Evolutionary conservation across 2,113 vertebrate species (phyloP).

Genomic region (Eira barbara): DNA sequence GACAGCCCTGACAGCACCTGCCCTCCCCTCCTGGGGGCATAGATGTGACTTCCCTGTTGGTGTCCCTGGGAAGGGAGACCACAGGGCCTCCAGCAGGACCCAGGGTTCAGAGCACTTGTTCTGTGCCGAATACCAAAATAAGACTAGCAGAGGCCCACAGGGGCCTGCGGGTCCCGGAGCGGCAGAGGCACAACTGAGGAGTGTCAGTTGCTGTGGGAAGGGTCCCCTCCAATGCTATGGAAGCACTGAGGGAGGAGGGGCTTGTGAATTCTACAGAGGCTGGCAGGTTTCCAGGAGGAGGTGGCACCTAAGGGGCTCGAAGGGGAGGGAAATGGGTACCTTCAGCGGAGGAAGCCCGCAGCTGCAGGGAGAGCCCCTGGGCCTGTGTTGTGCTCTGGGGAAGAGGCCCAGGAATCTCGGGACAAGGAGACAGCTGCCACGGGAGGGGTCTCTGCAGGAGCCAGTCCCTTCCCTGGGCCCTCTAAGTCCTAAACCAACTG

Average conservation of each 20-base stretch:
- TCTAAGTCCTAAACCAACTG: neutral
- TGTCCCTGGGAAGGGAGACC: neutral
- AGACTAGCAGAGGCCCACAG: too few relatives aligned
- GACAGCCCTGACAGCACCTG: neutral
- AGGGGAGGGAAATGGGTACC: neutral
- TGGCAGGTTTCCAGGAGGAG: neutral
- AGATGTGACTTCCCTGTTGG: neutral
- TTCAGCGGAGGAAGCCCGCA: neutral
- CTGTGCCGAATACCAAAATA: neutral
- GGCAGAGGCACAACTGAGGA: neutral
- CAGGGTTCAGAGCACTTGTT: neutral
- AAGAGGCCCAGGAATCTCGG: neutral
- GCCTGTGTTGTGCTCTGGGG: neutral
- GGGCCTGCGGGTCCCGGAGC: neutral
- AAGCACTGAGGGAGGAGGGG: rapidly evolving
- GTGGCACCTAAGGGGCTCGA: rapidly evolving
- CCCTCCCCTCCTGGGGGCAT: too few relatives aligned
- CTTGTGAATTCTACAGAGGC: neutral
- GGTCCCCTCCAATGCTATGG: neutral
- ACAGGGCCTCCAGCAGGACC: neutral
- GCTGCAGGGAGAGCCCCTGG: rapidly evolving
- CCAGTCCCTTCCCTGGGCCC: neutral
- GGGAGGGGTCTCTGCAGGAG: neutral
- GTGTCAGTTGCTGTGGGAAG: neutral
- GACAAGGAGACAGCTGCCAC: neutral